Evolutionary conservation across 2,113 vertebrate genomes (phyloP).

Genomic region (Addax nasomaculatus): DNA sequence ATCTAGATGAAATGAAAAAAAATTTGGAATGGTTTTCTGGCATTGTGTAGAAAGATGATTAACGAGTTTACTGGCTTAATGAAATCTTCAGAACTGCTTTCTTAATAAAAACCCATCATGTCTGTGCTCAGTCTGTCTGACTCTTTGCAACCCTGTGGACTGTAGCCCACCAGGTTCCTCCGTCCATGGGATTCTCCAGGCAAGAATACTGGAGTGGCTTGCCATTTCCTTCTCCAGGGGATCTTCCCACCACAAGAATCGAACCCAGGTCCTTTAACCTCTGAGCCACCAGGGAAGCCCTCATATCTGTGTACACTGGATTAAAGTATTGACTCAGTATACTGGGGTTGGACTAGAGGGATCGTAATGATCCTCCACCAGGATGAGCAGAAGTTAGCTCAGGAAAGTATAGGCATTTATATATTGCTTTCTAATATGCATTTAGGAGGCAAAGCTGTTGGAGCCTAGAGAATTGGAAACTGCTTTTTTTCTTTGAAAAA

Average conservation of each 20-base stretch:
- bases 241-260: no score
- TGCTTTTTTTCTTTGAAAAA: conserved; percentile 22
- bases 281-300: no score
- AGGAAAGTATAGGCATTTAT: not conserved
- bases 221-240: no score
- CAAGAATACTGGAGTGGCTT: no score
- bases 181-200: no score
- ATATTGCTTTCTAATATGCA: not conserved
- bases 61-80: not conserved
- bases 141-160: no score
- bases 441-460: not conserved
- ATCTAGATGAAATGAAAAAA: not conserved
- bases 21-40: not conserved
- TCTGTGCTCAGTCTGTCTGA: not conserved
- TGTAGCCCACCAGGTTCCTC: no score
- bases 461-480: conserved; percentile 1
- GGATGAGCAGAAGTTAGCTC: not conserved
- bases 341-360: not conserved
- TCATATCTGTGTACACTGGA: not conserved
- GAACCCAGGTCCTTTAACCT: no score
- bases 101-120: not conserved
- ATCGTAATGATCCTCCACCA: not conserved
- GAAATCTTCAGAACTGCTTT: not conserved
- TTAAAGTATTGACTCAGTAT: not conserved
- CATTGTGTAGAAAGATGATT: not conserved